Base-by-base conservation (phyloP, 2,888 invertebrate genomes). In the Drosophila gaucha region DNA sequence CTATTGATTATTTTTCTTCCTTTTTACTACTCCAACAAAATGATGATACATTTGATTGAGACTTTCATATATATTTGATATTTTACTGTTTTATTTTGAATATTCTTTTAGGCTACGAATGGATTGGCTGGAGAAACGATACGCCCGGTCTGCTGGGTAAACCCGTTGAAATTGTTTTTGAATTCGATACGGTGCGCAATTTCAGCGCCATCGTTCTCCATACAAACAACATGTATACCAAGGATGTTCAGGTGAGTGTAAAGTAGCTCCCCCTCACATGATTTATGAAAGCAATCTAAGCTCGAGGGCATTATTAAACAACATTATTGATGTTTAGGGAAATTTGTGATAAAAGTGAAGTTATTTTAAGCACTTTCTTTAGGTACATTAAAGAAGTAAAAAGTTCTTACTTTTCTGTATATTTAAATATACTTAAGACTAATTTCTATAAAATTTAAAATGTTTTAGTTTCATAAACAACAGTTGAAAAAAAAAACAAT, bases 91-190 rank as follows among this genome's bases (percentile, higher is more conserved):
- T 24, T 28, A 28, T 24, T 68, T 49, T 90, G 92, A 28, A 87
- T 46, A 54, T 41, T 60, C 49, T 90, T 92, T 30, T 89, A 94
- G 96, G 96, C 64, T 95, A 96, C 90, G 96, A 96, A 91, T 97
- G 96, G 96, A 94, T 97, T 49, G 96, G 96, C 51, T 97, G 96
- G 96, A 93, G 94, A 84, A 95, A 95, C 85, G 94, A 95, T 89
- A 94, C 94, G 14, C 92, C 93, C 31, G 94, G 93, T 38, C 92
- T 94, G 91, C 89, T 93, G 52, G 94, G 94, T 49, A 93, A 93
- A 75, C 95, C 95, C 14, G 93, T 97, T 30, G 95, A 95, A 91
- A 94, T 97, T 65, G 93, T 94, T 43, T 96, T 96, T 91, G 95
- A 95, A 91, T 97, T 97, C 91, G 96, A 96, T 91, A 93, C 93